Evolutionary conservation across 1,140 invertebrate species (phyloP).

Genomic region (Chrysopa pallens): DNA sequence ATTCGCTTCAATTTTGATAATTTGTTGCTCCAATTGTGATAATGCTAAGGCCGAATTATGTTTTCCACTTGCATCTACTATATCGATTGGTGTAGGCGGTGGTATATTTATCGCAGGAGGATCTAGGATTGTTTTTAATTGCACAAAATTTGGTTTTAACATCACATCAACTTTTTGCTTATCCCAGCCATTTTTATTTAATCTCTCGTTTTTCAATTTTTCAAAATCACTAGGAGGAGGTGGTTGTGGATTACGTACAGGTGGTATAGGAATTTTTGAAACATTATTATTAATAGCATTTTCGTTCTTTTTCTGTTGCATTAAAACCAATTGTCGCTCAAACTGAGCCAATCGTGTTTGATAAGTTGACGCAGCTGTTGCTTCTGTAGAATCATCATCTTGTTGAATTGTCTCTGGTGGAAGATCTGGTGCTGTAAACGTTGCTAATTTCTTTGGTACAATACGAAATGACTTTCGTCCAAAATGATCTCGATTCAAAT

Average conservation of each 20-base stretch:
- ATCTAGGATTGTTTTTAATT: too few relatives aligned
- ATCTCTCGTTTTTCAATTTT: not conserved
- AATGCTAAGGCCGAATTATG: too few relatives aligned
- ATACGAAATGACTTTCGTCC: not conserved
- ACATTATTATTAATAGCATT: not conserved
- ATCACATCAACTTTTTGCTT: too few relatives aligned
- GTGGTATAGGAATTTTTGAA: too few relatives aligned
- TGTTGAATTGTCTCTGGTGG: too few relatives aligned
- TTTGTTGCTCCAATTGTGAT: conserved; percentile 21
- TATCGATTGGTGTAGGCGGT: too few relatives aligned
- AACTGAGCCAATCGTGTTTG: not conserved
- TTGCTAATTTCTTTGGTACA: not conserved
- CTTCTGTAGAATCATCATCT: not conserved
- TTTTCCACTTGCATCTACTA: too few relatives aligned
- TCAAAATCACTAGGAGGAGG: not conserved
- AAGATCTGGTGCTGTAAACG: too few relatives aligned
- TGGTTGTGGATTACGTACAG: too few relatives aligned
- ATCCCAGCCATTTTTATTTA: conserved; percentile 10
- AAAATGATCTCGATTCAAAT: not conserved
- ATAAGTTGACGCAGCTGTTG: not conserved
- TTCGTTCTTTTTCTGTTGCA: not conserved
- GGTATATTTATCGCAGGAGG: too few relatives aligned
- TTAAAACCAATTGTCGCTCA: not conserved
- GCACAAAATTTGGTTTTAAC: too few relatives aligned
- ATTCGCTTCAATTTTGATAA: conserved; percentile 20